phyloP scores from a whole-genome alignment of 2,113 vertebrate species.

The Nibea coibor region DNA sequence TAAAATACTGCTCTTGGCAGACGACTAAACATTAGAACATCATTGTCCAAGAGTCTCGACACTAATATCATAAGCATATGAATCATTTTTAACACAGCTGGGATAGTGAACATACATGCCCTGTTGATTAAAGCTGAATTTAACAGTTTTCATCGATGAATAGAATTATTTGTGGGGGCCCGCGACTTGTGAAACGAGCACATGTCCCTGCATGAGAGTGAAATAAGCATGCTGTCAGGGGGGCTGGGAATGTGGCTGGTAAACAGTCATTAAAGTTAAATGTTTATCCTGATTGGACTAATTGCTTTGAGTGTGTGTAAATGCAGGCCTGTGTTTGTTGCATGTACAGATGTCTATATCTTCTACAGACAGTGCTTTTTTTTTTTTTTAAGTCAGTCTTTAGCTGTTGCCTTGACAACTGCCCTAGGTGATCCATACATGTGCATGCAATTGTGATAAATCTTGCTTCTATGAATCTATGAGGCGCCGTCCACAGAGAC shows the following conservation, averaged over 20 bases:
- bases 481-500: slow-evolving; percentile 40
- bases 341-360: slow-evolving; percentile 1
- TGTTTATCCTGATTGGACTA: slow-evolving; percentile 58
- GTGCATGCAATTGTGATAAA: slow-evolving; percentile 57
- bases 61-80: background rate
- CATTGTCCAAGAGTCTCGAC: slow-evolving; percentile 12
- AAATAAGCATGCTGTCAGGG: slow-evolving; percentile 44
- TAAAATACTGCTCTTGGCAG: slow-evolving; percentile 37
- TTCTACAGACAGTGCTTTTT: background rate
- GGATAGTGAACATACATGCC: background rate
- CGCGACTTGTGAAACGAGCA: slow-evolving; percentile 33
- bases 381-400: slow-evolving; percentile 11
- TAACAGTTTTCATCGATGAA: background rate
- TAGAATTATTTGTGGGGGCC: background rate
- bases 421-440: slow-evolving; percentile 52
- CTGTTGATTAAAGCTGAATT: slow-evolving; percentile 17
- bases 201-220: slow-evolving; percentile 25
- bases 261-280: slow-evolving; percentile 76
- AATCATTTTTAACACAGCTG: slow-evolving; percentile 2
- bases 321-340: background rate
- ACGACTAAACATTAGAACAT: slow-evolving; percentile 13
- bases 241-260: slow-evolving; percentile 31
- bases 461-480: slow-evolving; percentile 35
- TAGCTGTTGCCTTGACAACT: slow-evolving; percentile 77
- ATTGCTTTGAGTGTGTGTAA: slow-evolving; percentile 51